Conservation (phyloP, 2,113 vertebrate species). For the Nesogale talazaci region DNA sequence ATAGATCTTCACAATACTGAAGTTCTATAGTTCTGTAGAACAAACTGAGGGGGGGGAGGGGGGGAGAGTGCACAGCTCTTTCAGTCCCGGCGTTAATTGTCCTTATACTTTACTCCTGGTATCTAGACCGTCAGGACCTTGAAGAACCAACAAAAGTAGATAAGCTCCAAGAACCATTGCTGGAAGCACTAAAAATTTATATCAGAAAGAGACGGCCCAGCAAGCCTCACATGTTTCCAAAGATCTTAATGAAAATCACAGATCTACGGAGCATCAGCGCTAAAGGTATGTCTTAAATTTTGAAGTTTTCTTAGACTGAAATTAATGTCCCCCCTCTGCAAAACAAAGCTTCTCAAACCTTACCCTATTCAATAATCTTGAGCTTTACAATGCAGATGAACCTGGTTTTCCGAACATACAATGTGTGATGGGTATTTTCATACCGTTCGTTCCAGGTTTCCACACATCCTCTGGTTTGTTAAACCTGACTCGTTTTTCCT, state of each 20-base stretch:
- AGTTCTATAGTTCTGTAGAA: not conserved
- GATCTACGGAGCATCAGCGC: conserved; percentile 98
- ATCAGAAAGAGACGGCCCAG: conserved; percentile 95
- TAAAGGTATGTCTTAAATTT: conserved; percentile 91
- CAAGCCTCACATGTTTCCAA: conserved; percentile 98
- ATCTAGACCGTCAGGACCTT: conserved; percentile 95
- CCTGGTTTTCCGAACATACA: not conserved
- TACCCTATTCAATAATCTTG: not conserved
- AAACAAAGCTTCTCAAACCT: not conserved
- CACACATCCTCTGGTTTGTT: not conserved
- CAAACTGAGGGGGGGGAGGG: not conserved
- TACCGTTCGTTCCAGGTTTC: not conserved
- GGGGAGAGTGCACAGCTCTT: not conserved
- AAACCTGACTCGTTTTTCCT: conserved; percentile 16
- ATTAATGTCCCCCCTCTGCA: not conserved
- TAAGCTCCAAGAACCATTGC: conserved; percentile 94
- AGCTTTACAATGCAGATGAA: conserved; percentile 20
- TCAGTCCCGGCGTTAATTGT: not conserved
- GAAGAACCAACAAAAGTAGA: conserved; percentile 97
- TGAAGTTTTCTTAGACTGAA: conserved; percentile 14
- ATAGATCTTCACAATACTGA: not conserved
- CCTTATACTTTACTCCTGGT: conserved; percentile 26
- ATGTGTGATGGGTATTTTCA: not conserved
- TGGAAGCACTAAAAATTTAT: conserved; percentile 98
- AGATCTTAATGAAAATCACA: conserved; percentile 98